phyloP scores from a whole-genome alignment of 2,888 invertebrate genomes.

The Athalia rosae region DNA sequence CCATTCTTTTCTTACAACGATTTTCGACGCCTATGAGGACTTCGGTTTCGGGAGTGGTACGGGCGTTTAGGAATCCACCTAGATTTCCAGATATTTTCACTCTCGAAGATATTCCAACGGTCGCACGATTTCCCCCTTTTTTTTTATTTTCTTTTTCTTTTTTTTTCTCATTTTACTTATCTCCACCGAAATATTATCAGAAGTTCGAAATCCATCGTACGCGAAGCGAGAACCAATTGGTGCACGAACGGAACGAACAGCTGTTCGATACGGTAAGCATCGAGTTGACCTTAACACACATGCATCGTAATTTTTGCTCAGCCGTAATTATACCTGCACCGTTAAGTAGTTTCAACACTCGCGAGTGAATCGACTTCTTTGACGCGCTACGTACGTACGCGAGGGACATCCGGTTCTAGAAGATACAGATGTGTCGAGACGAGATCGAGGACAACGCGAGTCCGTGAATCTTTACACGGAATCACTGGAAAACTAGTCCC shows the following conservation, averaged over 20 bases:
- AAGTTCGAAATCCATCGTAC: too few relatives aligned
- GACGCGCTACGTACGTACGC: not conserved
- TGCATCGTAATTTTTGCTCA: not conserved
- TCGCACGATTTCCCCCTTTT: not conserved
- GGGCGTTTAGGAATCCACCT: conserved; percentile 40
- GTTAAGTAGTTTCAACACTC: conserved; percentile 17
- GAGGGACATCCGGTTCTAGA: conserved; percentile 13
- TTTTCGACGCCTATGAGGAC: conserved; percentile 24
- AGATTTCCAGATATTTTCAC: conserved; percentile 28
- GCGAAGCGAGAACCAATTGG: too few relatives aligned
- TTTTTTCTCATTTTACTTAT: too few relatives aligned
- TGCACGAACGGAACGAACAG: too few relatives aligned
- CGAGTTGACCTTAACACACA: conserved; percentile 9
- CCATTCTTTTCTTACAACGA: conserved; percentile 55
- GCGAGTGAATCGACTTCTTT: not conserved
- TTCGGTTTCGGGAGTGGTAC: conserved; percentile 39
- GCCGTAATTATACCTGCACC: not conserved
- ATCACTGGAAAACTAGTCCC: not conserved
- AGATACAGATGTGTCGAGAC: not conserved
- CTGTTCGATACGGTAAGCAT: conserved; percentile 10
- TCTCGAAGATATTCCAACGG: not conserved
- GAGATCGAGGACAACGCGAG: too few relatives aligned
- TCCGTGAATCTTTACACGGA: too few relatives aligned
- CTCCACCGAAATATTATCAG: too few relatives aligned
- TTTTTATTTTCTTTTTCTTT: too few relatives aligned